Evolutionary conservation across 2,888 invertebrate species (phyloP).

Genomic region (Cerastoderma edule): DNA sequence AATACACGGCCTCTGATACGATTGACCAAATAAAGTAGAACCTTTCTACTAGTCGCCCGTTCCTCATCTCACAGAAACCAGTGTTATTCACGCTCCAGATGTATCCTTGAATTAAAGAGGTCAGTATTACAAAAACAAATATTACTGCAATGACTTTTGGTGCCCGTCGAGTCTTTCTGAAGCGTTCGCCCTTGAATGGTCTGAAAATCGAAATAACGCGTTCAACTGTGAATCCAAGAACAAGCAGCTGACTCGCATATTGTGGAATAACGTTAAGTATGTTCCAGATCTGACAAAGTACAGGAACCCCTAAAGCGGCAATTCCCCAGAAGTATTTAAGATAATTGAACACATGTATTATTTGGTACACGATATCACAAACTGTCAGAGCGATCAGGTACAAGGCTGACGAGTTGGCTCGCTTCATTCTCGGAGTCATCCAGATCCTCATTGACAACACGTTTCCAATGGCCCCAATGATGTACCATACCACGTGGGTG

Average conservation of each 20-base stretch:
- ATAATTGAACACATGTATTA: slow-evolving; percentile 79
- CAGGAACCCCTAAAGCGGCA: slow-evolving; percentile 67
- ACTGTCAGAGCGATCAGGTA: slow-evolving; percentile 81
- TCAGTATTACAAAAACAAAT: slow-evolving; percentile 57
- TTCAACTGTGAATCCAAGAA: slow-evolving; percentile 82
- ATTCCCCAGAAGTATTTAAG: slow-evolving; percentile 80
- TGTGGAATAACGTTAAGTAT: slow-evolving; percentile 77
- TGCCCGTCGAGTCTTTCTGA: slow-evolving; percentile 76
- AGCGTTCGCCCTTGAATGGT: slow-evolving; percentile 78
- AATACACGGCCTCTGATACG: slow-evolving; percentile 72
- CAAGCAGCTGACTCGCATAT: slow-evolving; percentile 80
- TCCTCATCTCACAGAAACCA: slow-evolving; percentile 59
- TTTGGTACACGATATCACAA: slow-evolving; percentile 77
- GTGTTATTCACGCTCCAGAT: slow-evolving; percentile 76
- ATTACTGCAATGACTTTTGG: slow-evolving; percentile 71
- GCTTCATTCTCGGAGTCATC: slow-evolving; percentile 77
- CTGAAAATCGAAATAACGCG: slow-evolving; percentile 79
- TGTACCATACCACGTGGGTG: slow-evolving; percentile 79
- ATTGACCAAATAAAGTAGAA: slow-evolving; percentile 74
- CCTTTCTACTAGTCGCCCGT: slow-evolving; percentile 38
- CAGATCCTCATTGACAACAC: slow-evolving; percentile 78
- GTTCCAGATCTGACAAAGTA: slow-evolving; percentile 79
- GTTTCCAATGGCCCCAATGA: slow-evolving; percentile 80
- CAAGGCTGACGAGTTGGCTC: slow-evolving; percentile 80
- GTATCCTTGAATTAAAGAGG: slow-evolving; percentile 78